Conservation (phyloP, 2,113 vertebrate species). For the Tylochromis polylepis region DNA sequence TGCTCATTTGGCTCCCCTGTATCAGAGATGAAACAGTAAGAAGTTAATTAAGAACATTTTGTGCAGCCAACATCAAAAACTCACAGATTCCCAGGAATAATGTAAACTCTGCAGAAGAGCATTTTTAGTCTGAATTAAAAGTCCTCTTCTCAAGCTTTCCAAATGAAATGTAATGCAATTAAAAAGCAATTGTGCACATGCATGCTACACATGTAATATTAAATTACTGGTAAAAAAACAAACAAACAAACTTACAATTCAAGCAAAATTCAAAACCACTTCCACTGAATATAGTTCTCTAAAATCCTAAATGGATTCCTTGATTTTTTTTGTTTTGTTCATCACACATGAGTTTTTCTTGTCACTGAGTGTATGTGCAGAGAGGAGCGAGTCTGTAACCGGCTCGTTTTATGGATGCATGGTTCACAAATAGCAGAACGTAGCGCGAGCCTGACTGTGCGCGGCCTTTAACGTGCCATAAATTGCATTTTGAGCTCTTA, state of each 20-base stretch:
- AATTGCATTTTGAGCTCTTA: conserved; percentile 33
- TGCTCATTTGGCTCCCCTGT: background rate
- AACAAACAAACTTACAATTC: too few species aligned
- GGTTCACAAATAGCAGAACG: conserved; percentile 13
- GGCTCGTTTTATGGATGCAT: conserved; percentile 12
- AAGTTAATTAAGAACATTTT: background rate
- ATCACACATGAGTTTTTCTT: background rate
- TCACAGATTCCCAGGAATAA: background rate
- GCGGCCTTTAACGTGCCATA: conserved; percentile 31
- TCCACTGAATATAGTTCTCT: background rate
- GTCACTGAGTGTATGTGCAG: background rate
- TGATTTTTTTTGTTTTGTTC: background rate
- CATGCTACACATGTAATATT: background rate
- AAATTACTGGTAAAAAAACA: background rate
- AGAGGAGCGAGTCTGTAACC: background rate
- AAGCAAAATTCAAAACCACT: background rate
- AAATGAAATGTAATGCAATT: too few species aligned
- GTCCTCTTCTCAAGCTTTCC: background rate
- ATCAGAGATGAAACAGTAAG: background rate
- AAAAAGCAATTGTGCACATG: background rate
- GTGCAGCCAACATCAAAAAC: background rate
- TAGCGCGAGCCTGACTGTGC: conserved; percentile 5
- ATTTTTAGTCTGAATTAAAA: background rate
- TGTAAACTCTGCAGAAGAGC: background rate
- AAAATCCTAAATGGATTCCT: background rate